These are phyloP conservation scores for Crossaster papposus DNA, from an alignment of 53 echinoderm and acorn worm species.

Conservation along the genomic window DNA sequence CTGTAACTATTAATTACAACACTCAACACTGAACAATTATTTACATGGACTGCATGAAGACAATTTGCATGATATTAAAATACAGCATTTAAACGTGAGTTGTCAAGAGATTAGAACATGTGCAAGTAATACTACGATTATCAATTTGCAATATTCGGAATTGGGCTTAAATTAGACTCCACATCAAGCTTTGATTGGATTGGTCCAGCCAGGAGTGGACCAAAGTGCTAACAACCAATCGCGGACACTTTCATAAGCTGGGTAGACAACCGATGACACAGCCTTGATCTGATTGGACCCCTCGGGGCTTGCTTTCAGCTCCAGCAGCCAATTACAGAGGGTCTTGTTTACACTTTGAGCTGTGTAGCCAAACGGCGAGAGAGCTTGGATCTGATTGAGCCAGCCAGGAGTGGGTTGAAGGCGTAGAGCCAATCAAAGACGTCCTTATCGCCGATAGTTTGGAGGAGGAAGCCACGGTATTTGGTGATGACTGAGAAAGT, in stretches of 20 bases:
- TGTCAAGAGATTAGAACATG: background rate
- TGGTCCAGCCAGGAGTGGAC: constrained; percentile 78
- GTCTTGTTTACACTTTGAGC: constrained; percentile 42
- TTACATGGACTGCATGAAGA: background rate
- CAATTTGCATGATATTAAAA: background rate
- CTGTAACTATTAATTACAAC: background rate
- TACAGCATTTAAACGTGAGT: background rate
- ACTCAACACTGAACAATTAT: background rate
- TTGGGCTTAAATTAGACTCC: background rate
- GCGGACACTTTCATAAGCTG: constrained; percentile 64
- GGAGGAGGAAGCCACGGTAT: constrained; percentile 95
- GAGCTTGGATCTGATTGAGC: constrained; percentile 87
- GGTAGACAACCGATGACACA: too few relatives aligned
- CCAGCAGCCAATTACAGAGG: background rate
- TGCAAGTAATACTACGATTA: background rate
- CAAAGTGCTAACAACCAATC: constrained; percentile 92
- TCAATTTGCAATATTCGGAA: background rate
- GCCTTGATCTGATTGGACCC: background rate
- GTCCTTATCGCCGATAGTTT: constrained; percentile 96
- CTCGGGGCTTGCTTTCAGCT: background rate
- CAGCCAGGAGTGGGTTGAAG: constrained; percentile 97
- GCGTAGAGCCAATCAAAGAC: constrained; percentile 99
- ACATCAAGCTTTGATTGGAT: constrained; percentile 63
- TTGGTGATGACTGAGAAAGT: constrained; percentile 98
- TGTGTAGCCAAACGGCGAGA: constrained; percentile 45